Conservation (phyloP, 2,113 vertebrate species). For the Megatriorchis doriae region DNA sequence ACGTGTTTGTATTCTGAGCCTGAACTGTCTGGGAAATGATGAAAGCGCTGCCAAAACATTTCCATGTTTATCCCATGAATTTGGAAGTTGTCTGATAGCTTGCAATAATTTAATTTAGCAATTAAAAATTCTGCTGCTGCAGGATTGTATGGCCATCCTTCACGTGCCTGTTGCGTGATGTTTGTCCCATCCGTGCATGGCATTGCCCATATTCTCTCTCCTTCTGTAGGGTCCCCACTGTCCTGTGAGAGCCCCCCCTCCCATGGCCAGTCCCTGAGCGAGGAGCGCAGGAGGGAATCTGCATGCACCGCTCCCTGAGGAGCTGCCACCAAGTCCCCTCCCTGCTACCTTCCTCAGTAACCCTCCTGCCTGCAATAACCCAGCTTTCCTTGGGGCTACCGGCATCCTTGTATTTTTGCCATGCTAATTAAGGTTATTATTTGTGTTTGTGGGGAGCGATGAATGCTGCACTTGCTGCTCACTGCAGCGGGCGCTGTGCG, state of each 20-base stretch:
- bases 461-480: background rate
- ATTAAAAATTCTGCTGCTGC: background rate
- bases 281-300: background rate
- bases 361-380: background rate
- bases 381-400: background rate
- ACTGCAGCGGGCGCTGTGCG: background rate
- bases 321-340: background rate
- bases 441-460: background rate
- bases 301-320: background rate
- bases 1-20: background rate
- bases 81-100: background rate
- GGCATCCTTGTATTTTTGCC: background rate
- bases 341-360: rapidly evolving
- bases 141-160: rapidly evolving
- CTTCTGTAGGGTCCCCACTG: rapidly evolving
- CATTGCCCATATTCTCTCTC: background rate
- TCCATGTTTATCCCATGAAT: rapidly evolving
- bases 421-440: background rate
- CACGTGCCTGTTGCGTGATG: rapidly evolving
- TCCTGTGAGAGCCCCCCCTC: background rate
- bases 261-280: rapidly evolving
- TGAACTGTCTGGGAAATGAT: background rate
- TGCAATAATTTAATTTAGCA: rapidly evolving
- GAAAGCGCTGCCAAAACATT: background rate
- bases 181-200: rapidly evolving